phyloP scores from a whole-genome alignment of 1,140 invertebrate species.

The Agrypnia vestita region DNA sequence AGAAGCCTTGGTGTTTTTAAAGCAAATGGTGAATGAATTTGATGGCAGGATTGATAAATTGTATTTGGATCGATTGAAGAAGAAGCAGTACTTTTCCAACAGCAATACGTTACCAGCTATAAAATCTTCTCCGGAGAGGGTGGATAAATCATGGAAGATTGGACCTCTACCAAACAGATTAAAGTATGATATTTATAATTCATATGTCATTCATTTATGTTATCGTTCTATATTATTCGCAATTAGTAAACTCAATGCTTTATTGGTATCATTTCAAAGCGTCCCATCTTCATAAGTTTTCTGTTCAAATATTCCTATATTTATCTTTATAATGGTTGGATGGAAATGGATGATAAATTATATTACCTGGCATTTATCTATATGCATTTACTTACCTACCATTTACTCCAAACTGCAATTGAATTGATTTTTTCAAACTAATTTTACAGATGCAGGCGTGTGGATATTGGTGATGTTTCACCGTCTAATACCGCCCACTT shows the following conservation, averaged over 20 bases:
- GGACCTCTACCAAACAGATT: slow-evolving; percentile 71
- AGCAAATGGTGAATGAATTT: slow-evolving; percentile 68
- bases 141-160: slow-evolving; percentile 72
- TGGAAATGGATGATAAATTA: no score
- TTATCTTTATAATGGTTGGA: no score
- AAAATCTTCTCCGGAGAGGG: slow-evolving; percentile 64
- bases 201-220: neutral
- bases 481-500: slow-evolving; percentile 75
- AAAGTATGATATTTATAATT: slow-evolving; percentile 63
- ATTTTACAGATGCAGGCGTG: slow-evolving; percentile 69
- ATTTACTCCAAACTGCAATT: no score
- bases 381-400: no score
- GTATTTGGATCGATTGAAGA: slow-evolving; percentile 66
- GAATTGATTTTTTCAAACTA: neutral
- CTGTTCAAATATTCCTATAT: no score
- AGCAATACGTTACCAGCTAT: slow-evolving; percentile 61
- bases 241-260: no score
- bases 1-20: slow-evolving; percentile 68
- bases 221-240: neutral
- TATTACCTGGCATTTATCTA: no score
- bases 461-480: slow-evolving; percentile 78
- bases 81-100: slow-evolving; percentile 63
- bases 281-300: no score
- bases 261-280: no score
- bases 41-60: slow-evolving; percentile 68